Conservation (phyloP, 2,888 invertebrate species). For the Leucophora obtusa region DNA sequence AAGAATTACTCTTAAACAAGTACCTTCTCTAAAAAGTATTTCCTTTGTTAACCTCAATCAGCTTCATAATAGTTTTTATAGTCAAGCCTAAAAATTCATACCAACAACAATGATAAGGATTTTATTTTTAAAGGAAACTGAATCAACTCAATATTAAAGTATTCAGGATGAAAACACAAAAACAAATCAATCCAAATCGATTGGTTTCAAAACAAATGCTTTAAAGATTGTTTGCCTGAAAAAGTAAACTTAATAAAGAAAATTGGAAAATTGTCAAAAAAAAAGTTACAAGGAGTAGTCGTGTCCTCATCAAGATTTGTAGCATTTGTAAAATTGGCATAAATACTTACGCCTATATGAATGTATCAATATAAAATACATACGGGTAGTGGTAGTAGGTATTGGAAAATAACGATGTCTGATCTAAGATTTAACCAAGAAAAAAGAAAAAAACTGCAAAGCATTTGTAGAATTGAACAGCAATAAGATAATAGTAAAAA, state of each 20-base stretch:
- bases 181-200: conserved; percentile 6
- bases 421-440: conserved; percentile 39
- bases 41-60: background rate
- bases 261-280: conserved; percentile 27
- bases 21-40: too few species aligned
- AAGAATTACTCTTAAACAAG: too few species aligned
- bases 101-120: background rate
- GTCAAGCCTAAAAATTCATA: background rate
- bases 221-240: background rate
- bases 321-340: background rate
- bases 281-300: conserved; percentile 2
- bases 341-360: conserved; percentile 29
- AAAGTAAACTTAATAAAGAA: conserved; percentile 2
- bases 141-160: background rate
- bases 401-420: conserved; percentile 13
- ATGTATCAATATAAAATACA: conserved; percentile 39
- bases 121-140: background rate
- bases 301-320: background rate
- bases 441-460: background rate
- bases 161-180: background rate
- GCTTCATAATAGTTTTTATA: background rate
- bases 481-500: background rate
- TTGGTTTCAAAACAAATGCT: background rate
- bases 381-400: conserved; percentile 17
- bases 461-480: background rate